Evolutionary conservation across 2,888 invertebrate genomes (phyloP), one percentile per base, ranked within the genome.

Genomic region (Drosophila hamatofila): DNA sequence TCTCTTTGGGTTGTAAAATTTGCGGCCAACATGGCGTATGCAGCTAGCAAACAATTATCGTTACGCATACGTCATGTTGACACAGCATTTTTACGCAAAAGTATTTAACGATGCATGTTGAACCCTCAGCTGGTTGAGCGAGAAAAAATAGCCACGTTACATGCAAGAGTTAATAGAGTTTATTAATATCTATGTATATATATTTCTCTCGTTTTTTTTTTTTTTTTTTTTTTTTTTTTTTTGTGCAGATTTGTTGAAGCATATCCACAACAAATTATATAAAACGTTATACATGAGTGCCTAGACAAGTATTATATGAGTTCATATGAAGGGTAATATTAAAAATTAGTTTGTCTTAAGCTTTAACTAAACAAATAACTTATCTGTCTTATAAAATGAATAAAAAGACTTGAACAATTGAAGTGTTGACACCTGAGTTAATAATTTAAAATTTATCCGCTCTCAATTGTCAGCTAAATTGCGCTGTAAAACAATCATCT

Each of bases 31-130:
- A 63, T 39, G 80, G 67, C 78, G 81, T 54, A 72, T 81, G 78
- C 11, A 46, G 51, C 55, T 41, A 48, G 52, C 55, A 41, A 52
- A 57, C 60, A 60, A 63, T 54, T 58, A 35, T 37, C 56, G 57
- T 84, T 77, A 70, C 75, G 69, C 82, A 87, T 83, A 87, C 74
- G 88, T 70, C 85, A 77, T 37, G 79, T 73, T 63, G 71, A 71
- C 80, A 62, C 37, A 16, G 54, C 64, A 46, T 18, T 54, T 72
- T 48, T 35, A n/a, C 41, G 23, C 21, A n/a, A 49, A 25, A 25
- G 14, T 16, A 59, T 46, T 51, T 39, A 39, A 55, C 59, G 49
- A 27, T 61, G 58, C 68, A 57, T 57, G 54, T 39, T 68, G 51
- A 73, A 64, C 69, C 56, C 46, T 55, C 18, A 44, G 35, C 42